Conservation (phyloP, 2,113 vertebrate species). For the Campylomormyrus tamandua region DNA sequence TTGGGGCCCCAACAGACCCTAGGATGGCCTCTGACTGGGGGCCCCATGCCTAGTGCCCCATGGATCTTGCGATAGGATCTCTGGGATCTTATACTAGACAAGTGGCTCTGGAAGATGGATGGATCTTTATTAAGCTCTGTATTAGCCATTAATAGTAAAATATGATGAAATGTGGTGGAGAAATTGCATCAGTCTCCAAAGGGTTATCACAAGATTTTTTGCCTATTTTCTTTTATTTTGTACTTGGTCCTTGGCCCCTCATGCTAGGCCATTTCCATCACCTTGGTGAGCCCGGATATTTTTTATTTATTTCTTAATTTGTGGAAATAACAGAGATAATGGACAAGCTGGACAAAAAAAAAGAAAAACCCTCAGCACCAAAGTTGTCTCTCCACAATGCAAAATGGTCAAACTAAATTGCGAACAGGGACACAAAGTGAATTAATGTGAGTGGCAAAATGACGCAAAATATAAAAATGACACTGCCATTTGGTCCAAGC, state of each 20-base stretch:
- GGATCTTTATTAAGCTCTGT: neutral
- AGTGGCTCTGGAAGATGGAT: neutral
- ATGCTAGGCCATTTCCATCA: neutral
- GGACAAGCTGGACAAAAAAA: neutral
- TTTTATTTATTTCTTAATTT: neutral
- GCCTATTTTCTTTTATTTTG: neutral
- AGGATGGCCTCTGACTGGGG: neutral
- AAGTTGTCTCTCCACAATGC: neutral
- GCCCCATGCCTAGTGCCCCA: neutral
- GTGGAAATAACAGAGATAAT: neutral
- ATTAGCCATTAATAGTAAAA: neutral
- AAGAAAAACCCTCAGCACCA: neutral
- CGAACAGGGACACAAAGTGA: neutral
- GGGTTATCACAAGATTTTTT: neutral
- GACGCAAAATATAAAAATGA: neutral
- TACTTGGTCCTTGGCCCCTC: neutral
- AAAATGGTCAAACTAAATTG: neutral
- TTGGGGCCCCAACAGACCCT: no score
- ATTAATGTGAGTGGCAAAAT: neutral
- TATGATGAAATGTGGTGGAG: neutral
- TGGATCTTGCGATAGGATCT: neutral
- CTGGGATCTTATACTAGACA: neutral
- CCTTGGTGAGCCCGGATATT: neutral
- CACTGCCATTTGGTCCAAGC: neutral
- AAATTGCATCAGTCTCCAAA: neutral